Conservation (phyloP, 2,888 invertebrate species). For the Baccha elongata region DNA sequence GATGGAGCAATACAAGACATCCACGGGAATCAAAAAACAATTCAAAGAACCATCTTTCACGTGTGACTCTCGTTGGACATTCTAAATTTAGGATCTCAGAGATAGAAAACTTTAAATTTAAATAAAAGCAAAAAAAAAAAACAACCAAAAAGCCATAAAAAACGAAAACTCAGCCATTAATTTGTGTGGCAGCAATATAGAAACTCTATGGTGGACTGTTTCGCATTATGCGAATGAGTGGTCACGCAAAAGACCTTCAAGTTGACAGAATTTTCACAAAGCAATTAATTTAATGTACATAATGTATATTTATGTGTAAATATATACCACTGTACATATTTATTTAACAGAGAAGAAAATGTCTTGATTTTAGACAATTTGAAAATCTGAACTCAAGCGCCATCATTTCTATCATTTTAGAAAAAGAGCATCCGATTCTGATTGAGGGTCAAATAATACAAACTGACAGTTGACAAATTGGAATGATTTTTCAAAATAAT, state of each 20-base stretch:
- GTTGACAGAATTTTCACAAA: conserved; percentile 61
- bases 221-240: conserved; percentile 48
- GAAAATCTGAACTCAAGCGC: conserved; percentile 24
- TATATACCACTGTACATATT: too few relatives aligned
- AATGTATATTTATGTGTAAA: conserved; percentile 15
- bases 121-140: conserved; percentile 25
- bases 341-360: conserved; percentile 1
- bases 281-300: conserved; percentile 53
- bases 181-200: conserved; percentile 35
- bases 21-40: conserved; percentile 23
- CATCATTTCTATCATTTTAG: conserved; percentile 4
- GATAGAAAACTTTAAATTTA: conserved; percentile 51
- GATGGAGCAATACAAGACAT: conserved; percentile 38
- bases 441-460: conserved; percentile 30
- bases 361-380: conserved; percentile 16
- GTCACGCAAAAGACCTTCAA: conserved; percentile 58
- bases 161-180: conserved; percentile 49
- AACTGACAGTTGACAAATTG: conserved; percentile 51
- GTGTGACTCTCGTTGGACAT: conserved; percentile 63
- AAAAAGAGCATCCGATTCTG: neutral
- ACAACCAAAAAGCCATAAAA: conserved; percentile 47
- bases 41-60: conserved; percentile 63
- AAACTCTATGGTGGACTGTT: conserved; percentile 33
- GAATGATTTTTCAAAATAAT: conserved; percentile 19
- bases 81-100: conserved; percentile 55